Percentiles rank a stretch among this genome's conserved stretches.
These are phyloP conservation scores for Pseudomyrmex concolor DNA, from an alignment of 1,140 invertebrate species.

Conservation along the genomic window DNA sequence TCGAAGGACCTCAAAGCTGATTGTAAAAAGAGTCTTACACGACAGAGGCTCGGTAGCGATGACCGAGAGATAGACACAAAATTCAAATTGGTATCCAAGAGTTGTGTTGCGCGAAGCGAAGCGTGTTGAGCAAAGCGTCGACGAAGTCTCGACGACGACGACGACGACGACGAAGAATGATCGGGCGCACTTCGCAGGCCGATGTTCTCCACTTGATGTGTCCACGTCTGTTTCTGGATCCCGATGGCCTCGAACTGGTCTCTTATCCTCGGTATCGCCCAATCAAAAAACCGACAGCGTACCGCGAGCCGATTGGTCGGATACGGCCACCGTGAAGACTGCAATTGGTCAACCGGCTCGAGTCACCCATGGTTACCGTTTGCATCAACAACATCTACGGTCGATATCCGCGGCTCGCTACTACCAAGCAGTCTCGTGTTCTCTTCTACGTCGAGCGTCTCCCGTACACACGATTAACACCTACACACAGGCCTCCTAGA, in stretches of 20 bases:
- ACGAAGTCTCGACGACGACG: constrained; percentile 12
- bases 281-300: constrained; percentile 83
- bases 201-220: constrained; percentile 78
- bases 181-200: constrained; percentile 40
- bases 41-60: constrained; percentile 14
- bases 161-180: constrained; percentile 9
- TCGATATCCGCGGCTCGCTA: constrained; percentile 80
- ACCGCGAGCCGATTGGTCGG: constrained; percentile 78
- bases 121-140: not conserved
- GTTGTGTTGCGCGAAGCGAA: constrained; percentile 39
- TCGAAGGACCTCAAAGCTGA: constrained; percentile 45
- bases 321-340: constrained; percentile 81
- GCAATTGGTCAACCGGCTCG: constrained; percentile 80
- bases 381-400: constrained; percentile 83
- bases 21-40: constrained; percentile 62
- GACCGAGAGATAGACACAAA: constrained; percentile 56
- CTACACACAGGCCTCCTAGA: constrained; percentile 53
- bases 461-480: constrained; percentile 66
- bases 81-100: constrained; percentile 65
- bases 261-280: constrained; percentile 84
- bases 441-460: constrained; percentile 27
- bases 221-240: constrained; percentile 80
- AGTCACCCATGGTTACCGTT: constrained; percentile 84
- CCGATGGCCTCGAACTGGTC: constrained; percentile 81
- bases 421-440: constrained; percentile 54